These are phyloP conservation scores for Natator depressus DNA, from an alignment of 2,113 vertebrate genomes.

Conservation along the genomic window DNA sequence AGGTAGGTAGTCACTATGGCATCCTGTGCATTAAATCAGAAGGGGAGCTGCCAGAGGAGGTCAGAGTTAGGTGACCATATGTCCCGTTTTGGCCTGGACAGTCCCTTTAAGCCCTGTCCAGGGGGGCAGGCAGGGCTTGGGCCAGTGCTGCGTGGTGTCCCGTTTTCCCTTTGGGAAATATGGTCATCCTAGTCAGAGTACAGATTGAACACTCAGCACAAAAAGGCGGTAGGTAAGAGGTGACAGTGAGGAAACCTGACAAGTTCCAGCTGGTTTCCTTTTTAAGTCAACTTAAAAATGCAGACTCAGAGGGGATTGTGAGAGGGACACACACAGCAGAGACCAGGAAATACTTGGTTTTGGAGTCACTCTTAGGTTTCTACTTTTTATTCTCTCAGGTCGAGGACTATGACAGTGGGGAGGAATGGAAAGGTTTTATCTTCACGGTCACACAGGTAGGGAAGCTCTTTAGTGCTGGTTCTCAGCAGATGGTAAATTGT, in stretches of 20 bases:
- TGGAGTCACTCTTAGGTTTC: not conserved
- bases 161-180: no score
- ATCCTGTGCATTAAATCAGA: not conserved
- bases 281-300: not conserved
- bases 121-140: no score
- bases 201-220: not conserved
- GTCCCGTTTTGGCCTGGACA: no score
- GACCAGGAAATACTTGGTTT: not conserved
- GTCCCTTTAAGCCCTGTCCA: no score
- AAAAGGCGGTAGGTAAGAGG: not conserved
- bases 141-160: no score
- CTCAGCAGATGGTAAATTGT: not conserved
- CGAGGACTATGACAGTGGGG: slow-evolving; percentile 76
- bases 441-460: slow-evolving; percentile 83
- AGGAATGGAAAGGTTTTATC: slow-evolving; percentile 86
- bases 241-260: not conserved
- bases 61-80: not conserved
- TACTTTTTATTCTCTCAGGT: slow-evolving; percentile 68
- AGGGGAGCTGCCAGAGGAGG: not conserved
- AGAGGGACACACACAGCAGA: not conserved
- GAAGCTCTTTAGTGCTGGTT: not conserved
- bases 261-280: rapidly evolving
- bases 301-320: not conserved
- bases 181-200: rapidly evolving
- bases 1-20: not conserved